These are phyloP conservation scores for Microcebus tavaratra DNA, from an alignment of 2,113 vertebrate species.

Conservation along the genomic window DNA sequence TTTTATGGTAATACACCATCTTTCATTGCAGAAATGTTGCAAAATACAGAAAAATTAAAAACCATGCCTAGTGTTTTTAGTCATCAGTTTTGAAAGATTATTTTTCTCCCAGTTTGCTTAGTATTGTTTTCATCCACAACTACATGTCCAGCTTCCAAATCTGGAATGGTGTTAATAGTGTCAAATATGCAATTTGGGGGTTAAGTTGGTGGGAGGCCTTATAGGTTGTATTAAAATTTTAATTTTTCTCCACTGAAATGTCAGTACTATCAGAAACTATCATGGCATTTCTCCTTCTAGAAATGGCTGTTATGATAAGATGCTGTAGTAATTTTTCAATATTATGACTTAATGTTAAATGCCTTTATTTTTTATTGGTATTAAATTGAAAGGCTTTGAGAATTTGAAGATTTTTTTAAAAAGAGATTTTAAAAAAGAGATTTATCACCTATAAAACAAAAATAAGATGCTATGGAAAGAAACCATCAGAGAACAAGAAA, in stretches of 20 bases:
- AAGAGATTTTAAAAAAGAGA: background rate
- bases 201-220: background rate
- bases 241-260: constrained; percentile 10
- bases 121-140: background rate
- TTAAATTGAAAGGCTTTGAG: background rate
- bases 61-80: background rate
- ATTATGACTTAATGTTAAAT: background rate
- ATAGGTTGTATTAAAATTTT: constrained; percentile 6
- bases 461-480: background rate
- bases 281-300: background rate
- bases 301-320: background rate
- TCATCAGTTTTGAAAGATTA: constrained; percentile 8
- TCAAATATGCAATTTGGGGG: background rate
- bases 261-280: background rate
- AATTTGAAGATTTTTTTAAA: background rate
- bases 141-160: background rate
- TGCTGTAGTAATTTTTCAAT: background rate
- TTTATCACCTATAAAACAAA: background rate
- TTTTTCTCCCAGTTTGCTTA: constrained; percentile 12
- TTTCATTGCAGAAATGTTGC: constrained; percentile 21
- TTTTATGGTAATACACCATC: background rate
- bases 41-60: background rate
- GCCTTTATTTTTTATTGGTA: background rate
- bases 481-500: background rate
- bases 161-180: background rate